Percentiles rank a stretch among this genome's conserved stretches.
Conservation (phyloP, 2,888 invertebrate genomes). For the Serrognathus titanus region DNA sequence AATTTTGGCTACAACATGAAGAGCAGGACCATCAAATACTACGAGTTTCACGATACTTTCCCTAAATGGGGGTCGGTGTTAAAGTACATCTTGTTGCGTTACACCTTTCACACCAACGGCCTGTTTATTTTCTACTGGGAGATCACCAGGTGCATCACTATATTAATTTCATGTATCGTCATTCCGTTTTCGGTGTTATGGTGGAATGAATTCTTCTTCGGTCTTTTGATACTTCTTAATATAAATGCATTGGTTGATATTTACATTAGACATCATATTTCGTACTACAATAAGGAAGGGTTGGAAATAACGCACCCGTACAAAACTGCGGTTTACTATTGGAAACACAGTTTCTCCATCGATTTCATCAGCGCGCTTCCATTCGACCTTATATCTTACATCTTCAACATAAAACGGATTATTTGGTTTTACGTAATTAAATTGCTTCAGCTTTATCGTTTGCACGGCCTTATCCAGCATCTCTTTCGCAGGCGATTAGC, state of each 20-base stretch:
- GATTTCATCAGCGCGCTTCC: slow-evolving; percentile 21
- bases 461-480: background rate
- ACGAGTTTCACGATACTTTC: slow-evolving; percentile 9
- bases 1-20: background rate
- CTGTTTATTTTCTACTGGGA: slow-evolving; percentile 29
- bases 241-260: slow-evolving; percentile 26
- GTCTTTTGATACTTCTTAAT: slow-evolving; percentile 19
- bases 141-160: slow-evolving; percentile 19
- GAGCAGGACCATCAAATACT: slow-evolving; percentile 1
- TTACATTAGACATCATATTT: slow-evolving; percentile 29
- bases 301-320: slow-evolving; percentile 32
- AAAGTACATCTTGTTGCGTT: slow-evolving; percentile 17
- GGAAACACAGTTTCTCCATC: slow-evolving; percentile 26
- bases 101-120: slow-evolving; percentile 22
- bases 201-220: background rate
- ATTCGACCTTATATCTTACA: slow-evolving; percentile 16
- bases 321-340: slow-evolving; percentile 27
- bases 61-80: slow-evolving; percentile 3
- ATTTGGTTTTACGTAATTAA: slow-evolving; percentile 4
- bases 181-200: slow-evolving; percentile 14
- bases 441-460: slow-evolving; percentile 13
- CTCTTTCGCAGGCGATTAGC: background rate
- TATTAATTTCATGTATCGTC: slow-evolving; percentile 18
- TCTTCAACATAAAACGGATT: background rate
- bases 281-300: slow-evolving; percentile 27